These are phyloP conservation scores for Heterotis niloticus DNA, from an alignment of 2,113 vertebrate genomes.

Conservation along the genomic window DNA sequence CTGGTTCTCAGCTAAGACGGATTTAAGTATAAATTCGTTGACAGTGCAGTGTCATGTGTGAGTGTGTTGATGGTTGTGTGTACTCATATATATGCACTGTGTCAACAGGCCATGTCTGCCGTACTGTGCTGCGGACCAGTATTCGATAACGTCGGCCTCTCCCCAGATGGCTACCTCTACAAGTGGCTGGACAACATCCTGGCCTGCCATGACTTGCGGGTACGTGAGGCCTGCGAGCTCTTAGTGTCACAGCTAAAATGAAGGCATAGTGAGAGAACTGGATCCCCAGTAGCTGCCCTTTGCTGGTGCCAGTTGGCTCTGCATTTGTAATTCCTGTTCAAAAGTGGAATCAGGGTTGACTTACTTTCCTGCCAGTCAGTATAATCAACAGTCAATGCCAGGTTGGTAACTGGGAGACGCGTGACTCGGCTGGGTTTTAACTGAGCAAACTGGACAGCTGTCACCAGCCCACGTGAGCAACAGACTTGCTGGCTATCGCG, in stretches of 20 bases:
- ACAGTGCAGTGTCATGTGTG: no score
- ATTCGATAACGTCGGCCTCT: constrained; percentile 95
- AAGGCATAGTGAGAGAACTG: not conserved
- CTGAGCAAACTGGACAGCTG: no score
- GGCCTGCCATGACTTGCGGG: constrained; percentile 90
- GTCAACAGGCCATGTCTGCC: constrained; percentile 88
- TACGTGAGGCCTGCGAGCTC: constrained; percentile 53
- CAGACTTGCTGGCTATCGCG: no score
- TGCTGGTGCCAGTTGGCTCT: not conserved
- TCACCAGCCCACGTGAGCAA: no score
- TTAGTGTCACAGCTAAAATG: not conserved
- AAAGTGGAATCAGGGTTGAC: not conserved
- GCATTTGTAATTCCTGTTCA: not conserved
- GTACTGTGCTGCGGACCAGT: constrained; percentile 95
- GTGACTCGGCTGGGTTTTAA: no score
- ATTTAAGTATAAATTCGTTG: no score
- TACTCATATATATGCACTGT: no score
- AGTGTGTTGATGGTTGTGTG: no score
- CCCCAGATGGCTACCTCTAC: constrained; percentile 94
- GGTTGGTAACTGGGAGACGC: no score
- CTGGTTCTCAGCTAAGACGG: no score
- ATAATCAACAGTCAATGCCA: no score
- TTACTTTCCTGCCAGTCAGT: not conserved
- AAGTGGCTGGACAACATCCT: constrained; percentile 99
- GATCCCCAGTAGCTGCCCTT: not conserved